A percentile compares a stretch with the other conserved stretches of the same genome.
Evolutionary conservation across 2,888 invertebrate species (phyloP).

Genomic region (Nomada fabriciana): DNA sequence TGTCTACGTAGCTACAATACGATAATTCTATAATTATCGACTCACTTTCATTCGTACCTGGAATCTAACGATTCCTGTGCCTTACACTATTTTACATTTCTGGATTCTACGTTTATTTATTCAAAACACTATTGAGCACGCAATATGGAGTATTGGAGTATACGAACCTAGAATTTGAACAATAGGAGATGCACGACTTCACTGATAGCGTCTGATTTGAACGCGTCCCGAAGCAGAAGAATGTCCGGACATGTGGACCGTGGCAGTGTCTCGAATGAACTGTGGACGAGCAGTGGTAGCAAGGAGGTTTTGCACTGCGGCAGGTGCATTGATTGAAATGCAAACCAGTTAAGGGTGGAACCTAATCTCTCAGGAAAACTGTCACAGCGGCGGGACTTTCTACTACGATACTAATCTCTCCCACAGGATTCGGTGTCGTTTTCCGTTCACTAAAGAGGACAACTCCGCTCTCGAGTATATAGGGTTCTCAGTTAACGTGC

Average conservation of each 20-base stretch:
- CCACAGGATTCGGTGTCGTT: conserved; percentile 66
- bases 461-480: conserved; percentile 41
- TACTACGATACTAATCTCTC: conserved; percentile 41
- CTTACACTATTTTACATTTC: background rate
- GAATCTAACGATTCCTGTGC: too few species aligned
- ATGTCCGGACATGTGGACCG: background rate
- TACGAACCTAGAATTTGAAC: background rate
- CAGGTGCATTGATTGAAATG: conserved; percentile 83
- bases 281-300: conserved; percentile 59
- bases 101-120: background rate
- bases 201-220: too few species aligned
- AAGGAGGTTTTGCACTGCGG: conserved; percentile 72
- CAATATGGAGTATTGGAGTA: background rate
- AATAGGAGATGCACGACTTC: background rate
- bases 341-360: conserved; percentile 83
- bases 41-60: background rate
- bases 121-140: background rate
- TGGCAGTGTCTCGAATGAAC: conserved; percentile 62
- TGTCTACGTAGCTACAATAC: background rate
- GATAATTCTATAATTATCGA: background rate
- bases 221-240: background rate
- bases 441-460: conserved; percentile 54
- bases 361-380: conserved; percentile 77
- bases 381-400: conserved; percentile 49
- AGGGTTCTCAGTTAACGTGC: conserved; percentile 30